These are phyloP conservation scores for Xanthorhoe spadicearia DNA, from an alignment of 2,888 invertebrate species.

Conservation along the genomic window DNA sequence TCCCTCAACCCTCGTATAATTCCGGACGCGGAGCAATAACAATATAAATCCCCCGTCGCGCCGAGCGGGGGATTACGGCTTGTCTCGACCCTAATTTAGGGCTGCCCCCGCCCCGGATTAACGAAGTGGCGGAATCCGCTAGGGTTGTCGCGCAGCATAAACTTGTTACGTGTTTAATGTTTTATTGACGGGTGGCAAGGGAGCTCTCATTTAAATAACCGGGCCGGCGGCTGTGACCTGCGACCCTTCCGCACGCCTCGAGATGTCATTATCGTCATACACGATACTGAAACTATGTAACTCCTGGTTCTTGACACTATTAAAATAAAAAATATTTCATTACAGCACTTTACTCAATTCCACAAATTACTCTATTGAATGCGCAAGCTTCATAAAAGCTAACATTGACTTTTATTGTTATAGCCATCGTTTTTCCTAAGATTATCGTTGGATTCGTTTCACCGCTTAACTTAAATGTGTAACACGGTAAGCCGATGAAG, in stretches of 20 bases:
- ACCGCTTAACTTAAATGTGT: slow-evolving; percentile 44
- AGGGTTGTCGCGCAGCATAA: slow-evolving; percentile 84
- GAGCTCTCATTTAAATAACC: slow-evolving; percentile 81
- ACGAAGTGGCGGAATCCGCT: slow-evolving; percentile 85
- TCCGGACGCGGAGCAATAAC: slow-evolving; percentile 85
- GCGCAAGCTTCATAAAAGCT: slow-evolving; percentile 43
- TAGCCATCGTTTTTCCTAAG: slow-evolving; percentile 39
- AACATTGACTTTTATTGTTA: slow-evolving; percentile 40
- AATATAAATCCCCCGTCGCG: slow-evolving; percentile 85
- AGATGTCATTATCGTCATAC: slow-evolving; percentile 38
- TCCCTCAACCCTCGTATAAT: slow-evolving; percentile 85
- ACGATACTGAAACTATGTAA: slow-evolving; percentile 14
- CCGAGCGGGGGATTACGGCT: slow-evolving; percentile 84
- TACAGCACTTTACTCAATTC: slow-evolving; percentile 39
- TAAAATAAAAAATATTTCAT: slow-evolving; percentile 25
- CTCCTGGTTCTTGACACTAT: slow-evolving; percentile 4
- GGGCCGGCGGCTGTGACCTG: slow-evolving; percentile 59
- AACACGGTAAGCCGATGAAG: slow-evolving; percentile 44
- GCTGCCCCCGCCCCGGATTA: slow-evolving; percentile 84
- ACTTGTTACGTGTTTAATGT: slow-evolving; percentile 85
- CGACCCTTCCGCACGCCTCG: slow-evolving; percentile 47
- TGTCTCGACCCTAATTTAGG: slow-evolving; percentile 85
- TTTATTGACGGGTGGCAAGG: slow-evolving; percentile 84
- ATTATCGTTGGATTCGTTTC: slow-evolving; percentile 42
- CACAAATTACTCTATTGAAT: slow-evolving; percentile 35